Evolutionary conservation across 2,888 invertebrate genomes (phyloP).

Genomic region (Drosophila mulleri): DNA sequence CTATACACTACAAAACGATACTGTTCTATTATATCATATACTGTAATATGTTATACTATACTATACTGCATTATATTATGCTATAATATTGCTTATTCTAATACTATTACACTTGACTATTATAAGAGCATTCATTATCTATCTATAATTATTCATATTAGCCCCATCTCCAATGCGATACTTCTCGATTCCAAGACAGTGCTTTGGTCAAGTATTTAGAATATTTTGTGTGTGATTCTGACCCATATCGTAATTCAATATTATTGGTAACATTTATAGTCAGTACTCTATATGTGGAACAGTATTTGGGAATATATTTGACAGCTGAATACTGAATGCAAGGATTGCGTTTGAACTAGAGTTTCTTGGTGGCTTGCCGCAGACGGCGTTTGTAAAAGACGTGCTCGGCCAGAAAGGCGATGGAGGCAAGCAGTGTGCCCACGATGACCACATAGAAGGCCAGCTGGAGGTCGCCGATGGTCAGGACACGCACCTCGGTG

Average conservation of each 20-base stretch:
- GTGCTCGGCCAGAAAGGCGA: conserved; percentile 68
- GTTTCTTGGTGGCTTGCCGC: conserved; percentile 3
- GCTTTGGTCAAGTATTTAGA: background rate
- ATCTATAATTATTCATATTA: no score
- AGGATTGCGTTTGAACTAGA: background rate
- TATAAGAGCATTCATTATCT: no score
- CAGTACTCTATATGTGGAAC: background rate
- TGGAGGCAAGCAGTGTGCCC: conserved; percentile 71
- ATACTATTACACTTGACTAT: background rate
- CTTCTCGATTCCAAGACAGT: no score
- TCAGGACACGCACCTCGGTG: conserved; percentile 76
- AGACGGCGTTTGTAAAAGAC: conserved; percentile 5
- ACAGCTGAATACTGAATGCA: no score
- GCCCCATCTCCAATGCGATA: no score
- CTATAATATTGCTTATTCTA: no score
- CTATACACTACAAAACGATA: no score
- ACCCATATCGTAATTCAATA: background rate
- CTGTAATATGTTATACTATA: background rate
- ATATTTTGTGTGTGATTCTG: background rate
- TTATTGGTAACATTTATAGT: background rate
- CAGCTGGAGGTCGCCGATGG: conserved; percentile 83
- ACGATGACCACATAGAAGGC: conserved; percentile 83
- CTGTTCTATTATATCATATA: no score
- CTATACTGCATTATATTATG: background rate
- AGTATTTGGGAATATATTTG: background rate